Percentiles rank a stretch among this genome's conserved stretches.
phyloP scores from a whole-genome alignment of 2,797 vertebrate genomes.

The Melanogrammus aeglefinus region DNA sequence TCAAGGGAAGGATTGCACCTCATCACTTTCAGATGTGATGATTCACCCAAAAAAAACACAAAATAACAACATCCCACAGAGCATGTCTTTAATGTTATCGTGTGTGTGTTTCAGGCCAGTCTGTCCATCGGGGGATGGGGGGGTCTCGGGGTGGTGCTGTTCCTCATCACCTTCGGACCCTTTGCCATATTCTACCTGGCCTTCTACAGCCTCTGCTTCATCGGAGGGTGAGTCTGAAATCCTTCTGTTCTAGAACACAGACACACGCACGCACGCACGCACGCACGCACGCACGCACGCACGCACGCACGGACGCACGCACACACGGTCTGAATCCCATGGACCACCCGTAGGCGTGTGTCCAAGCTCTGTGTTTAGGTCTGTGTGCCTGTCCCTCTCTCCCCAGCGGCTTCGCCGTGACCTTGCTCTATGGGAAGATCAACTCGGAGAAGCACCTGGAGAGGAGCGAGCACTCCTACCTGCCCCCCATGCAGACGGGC shows the following conservation, averaged over 20 bases:
- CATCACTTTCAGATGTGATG: not conserved
- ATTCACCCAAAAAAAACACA: not conserved
- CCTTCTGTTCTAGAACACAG: not conserved
- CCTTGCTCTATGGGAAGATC: slow-evolving; percentile 96
- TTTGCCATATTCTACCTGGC: slow-evolving; percentile 98
- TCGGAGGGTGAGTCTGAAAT: slow-evolving; percentile 87
- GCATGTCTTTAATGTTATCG: not conserved
- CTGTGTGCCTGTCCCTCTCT: slow-evolving; percentile 26
- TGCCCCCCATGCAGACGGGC: slow-evolving; percentile 85
- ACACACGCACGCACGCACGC: not conserved
- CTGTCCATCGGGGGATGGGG: slow-evolving; percentile 99
- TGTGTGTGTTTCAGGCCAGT: slow-evolving; percentile 83
- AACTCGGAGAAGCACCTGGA: slow-evolving; percentile 96
- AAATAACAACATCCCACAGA: not conserved
- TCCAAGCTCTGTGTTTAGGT: not conserved
- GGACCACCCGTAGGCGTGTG: not conserved
- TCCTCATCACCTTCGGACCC: slow-evolving; percentile 97
- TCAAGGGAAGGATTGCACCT: not conserved
- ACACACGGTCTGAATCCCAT: not conserved
- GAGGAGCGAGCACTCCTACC: slow-evolving; percentile 93
- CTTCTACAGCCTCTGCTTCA: slow-evolving; percentile 98
- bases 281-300: not conserved
- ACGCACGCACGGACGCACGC: not conserved
- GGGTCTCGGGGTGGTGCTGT: slow-evolving; percentile 94
- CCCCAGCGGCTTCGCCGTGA: slow-evolving; percentile 89